Percentiles rank a stretch among this genome's conserved stretches.
Evolutionary conservation across 2,797 vertebrate species (phyloP).

Genomic region (Accipiter badius): DNA sequence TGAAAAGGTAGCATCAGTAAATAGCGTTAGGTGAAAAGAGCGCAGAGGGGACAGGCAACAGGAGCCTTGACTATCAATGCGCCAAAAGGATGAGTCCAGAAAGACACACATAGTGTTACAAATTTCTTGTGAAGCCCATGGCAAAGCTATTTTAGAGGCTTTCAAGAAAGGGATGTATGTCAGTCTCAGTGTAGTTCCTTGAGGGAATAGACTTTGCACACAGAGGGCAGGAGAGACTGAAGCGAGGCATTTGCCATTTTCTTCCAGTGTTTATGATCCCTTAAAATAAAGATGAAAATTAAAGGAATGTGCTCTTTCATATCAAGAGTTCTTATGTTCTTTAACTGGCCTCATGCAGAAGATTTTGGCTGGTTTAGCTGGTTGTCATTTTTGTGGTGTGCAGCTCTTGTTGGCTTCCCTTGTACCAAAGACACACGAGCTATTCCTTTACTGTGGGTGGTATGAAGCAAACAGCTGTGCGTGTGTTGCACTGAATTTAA

Average conservation of each 20-base stretch:
- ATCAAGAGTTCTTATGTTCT: background rate
- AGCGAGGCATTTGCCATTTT: constrained; percentile 42
- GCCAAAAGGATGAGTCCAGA: constrained; percentile 34
- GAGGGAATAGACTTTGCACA: constrained; percentile 33
- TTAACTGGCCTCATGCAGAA: background rate
- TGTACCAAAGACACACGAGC: background rate
- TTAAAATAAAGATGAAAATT: constrained; percentile 43
- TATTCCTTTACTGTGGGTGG: constrained; percentile 48
- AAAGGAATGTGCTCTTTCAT: background rate
- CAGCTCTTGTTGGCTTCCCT: constrained; percentile 15
- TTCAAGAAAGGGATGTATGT: constrained; percentile 25
- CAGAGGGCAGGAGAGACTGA: constrained; percentile 27
- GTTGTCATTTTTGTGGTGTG: constrained; percentile 52
- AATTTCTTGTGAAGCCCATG: constrained; percentile 57
- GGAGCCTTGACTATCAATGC: background rate
- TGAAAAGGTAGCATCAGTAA: constrained; percentile 62
- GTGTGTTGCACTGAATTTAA: constrained; percentile 41
- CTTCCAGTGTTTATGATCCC: background rate
- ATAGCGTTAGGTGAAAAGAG: constrained; percentile 56
- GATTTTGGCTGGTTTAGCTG: constrained; percentile 2
- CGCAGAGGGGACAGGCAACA: background rate
- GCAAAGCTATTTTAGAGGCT: constrained; percentile 62
- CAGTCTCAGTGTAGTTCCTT: constrained; percentile 24
- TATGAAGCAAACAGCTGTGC: constrained; percentile 43
- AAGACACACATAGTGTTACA: constrained; percentile 29